Base-by-base conservation (phyloP, 1,140 invertebrate genomes). In the Dolichoris vasculosae region DNA sequence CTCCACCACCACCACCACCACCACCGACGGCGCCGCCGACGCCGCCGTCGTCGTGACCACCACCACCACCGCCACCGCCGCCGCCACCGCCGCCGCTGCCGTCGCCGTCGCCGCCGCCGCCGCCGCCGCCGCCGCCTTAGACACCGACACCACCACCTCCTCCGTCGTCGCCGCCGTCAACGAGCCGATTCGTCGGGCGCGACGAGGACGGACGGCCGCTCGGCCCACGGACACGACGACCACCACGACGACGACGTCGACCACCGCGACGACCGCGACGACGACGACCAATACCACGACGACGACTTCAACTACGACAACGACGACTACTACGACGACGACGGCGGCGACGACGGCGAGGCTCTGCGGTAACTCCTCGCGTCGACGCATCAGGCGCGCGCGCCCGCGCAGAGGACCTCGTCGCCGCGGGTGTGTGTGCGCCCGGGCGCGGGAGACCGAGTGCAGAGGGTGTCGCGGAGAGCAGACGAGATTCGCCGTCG, bases 401-500 rank as follows among this genome's bases (percentile, higher is more conserved):
- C 69, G 69, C 23, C 20, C 9, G 7, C 69, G 46, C 17, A 26
- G 63, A 40, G 59, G 59, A 11, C 63, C 35, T 40, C 79, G 63
- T 2, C 43, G 59, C 23, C 79, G 63, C 38, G 51, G 55, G n/a
- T 38, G 67, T 69, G 32, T 30, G 15, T 69, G 67, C 35, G 17
- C 11, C 2, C 11, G 30, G 2, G 23, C 64, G 64, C 64, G 63
- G 2, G 69, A 38, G n/a, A 15, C 7, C 3, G 32, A 59, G 51
- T 32, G 35, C 55, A 38, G 30, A 26, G 51, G 35, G 51, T 20
- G 30, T 20, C 17, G 20, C 86, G 86, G 87, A 87, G 87, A 88
- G n/a, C 64, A 92, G 91, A 89, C 89, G 89, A 88, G 88, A 59
- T 87, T 89, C 89, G 91, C 90, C 87, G 7, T 46, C 8, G 15